Evolutionary conservation across 2,888 invertebrate species (phyloP).

Genomic region (Chloroclysta siterata): DNA sequence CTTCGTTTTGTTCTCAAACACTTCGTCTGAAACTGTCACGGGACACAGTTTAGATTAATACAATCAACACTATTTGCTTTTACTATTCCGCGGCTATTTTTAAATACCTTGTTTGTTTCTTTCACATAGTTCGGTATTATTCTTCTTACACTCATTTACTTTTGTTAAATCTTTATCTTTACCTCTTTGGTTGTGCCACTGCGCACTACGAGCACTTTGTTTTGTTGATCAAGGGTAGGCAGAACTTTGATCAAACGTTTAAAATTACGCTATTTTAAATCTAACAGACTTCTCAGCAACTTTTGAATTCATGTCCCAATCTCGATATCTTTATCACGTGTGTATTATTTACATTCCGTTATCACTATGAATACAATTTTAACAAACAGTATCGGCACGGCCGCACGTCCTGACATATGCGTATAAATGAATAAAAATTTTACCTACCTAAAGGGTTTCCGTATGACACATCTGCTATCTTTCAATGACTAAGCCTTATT

Average conservation of each 20-base stretch:
- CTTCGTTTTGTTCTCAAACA: slow-evolving; percentile 3
- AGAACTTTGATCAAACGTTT: background rate
- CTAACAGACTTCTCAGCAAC: background rate
- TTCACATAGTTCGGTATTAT: too few species aligned
- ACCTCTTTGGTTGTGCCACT: background rate
- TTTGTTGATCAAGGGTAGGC: slow-evolving; percentile 2
- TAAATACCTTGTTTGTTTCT: too few species aligned
- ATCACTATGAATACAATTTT: slow-evolving; percentile 18
- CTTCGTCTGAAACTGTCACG: background rate
- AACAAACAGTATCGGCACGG: slow-evolving; percentile 13
- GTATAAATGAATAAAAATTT: slow-evolving; percentile 11
- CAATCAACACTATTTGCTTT: too few species aligned
- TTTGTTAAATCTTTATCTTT: too few species aligned
- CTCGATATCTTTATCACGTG: slow-evolving; percentile 22
- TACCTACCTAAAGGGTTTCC: background rate
- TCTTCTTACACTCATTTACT: too few species aligned
- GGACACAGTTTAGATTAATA: background rate
- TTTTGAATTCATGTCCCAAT: background rate
- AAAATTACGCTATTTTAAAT: background rate
- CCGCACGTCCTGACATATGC: slow-evolving; percentile 2
- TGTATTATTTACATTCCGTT: slow-evolving; percentile 29
- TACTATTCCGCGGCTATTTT: too few species aligned
- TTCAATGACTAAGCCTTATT: background rate
- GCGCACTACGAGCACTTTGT: background rate
- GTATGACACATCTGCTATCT: slow-evolving; percentile 20